Percentiles rank a stretch among this genome's conserved stretches.
These are phyloP conservation scores for Pogoniulus pusillus DNA, from an alignment of 2,797 vertebrate genomes.

Conservation along the genomic window DNA sequence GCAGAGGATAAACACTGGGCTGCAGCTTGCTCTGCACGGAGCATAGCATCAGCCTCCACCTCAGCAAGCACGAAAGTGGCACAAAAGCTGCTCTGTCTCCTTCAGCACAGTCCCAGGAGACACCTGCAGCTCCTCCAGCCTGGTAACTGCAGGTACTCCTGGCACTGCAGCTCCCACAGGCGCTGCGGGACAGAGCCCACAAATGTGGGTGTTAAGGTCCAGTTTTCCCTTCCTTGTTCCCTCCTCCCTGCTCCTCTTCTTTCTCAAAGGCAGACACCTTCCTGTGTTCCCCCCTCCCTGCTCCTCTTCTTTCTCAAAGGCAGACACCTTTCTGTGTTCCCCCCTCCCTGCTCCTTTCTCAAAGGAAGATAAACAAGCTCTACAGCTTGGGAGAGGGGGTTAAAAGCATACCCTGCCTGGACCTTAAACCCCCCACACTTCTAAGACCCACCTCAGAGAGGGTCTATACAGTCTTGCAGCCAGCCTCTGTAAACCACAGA, in stretches of 20 bases:
- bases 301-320: not conserved
- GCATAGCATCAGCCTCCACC: rapidly evolving
- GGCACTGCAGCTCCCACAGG: not conserved
- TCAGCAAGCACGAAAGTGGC: rapidly evolving
- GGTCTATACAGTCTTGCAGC: not conserved
- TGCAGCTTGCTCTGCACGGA: not conserved
- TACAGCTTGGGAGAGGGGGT: not conserved
- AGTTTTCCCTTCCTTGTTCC: not conserved
- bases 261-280: too few species aligned
- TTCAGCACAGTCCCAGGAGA: not conserved
- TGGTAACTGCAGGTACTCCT: not conserved
- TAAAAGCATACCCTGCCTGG: not conserved
- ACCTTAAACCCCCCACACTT: not conserved
- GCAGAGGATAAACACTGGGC: not conserved
- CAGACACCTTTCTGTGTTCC: not conserved
- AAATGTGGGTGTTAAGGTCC: not conserved
- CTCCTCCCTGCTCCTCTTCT: not conserved
- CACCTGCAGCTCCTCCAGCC: not conserved
- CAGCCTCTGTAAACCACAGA: not conserved
- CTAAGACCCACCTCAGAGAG: not conserved
- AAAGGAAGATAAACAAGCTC: not conserved
- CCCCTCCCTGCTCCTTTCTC: not conserved
- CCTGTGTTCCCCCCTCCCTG: too few species aligned
- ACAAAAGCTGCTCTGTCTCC: conserved; percentile 1
- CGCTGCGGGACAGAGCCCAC: not conserved